Conservation (phyloP, 1,140 invertebrate genomes). For the Hormaphis cornu region DNA sequence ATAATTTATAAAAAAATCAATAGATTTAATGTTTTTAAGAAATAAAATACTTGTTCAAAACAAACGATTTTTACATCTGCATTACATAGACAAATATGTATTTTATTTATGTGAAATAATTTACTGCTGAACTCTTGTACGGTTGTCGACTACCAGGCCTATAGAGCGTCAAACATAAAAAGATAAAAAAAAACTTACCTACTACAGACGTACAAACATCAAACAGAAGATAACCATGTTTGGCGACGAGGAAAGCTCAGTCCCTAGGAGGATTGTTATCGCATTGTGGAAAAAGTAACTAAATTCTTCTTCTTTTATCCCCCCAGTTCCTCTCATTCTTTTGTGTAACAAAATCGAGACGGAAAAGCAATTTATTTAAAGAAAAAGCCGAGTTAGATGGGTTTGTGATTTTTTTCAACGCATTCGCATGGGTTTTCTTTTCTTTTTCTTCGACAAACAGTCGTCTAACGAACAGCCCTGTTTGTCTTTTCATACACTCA, state of each 20-base stretch:
- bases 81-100: neutral
- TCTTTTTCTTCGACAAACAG: slow-evolving; percentile 19
- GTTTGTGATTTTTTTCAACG: slow-evolving; percentile 18
- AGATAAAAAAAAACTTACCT: slow-evolving; percentile 14
- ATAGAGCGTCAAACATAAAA: neutral
- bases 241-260: slow-evolving; percentile 22
- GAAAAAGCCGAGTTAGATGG: slow-evolving; percentile 10
- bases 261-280: slow-evolving; percentile 30
- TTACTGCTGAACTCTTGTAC: neutral
- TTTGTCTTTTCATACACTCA: slow-evolving; percentile 25
- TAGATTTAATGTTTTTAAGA: no score
- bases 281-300: slow-evolving; percentile 29
- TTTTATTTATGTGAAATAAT: no score
- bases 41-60: neutral
- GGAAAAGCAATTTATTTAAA: slow-evolving; percentile 28
- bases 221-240: slow-evolving; percentile 30
- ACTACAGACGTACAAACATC: slow-evolving; percentile 13
- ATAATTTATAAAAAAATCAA: no score
- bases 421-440: slow-evolving; percentile 19
- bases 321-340: neutral
- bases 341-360: slow-evolving; percentile 28
- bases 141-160: neutral
- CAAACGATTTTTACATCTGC: neutral
- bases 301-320: slow-evolving; percentile 20
- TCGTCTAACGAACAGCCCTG: slow-evolving; percentile 24